These are phyloP conservation scores for Scalopus aquaticus DNA, from an alignment of 2,113 vertebrate genomes.

Conservation along the genomic window DNA sequence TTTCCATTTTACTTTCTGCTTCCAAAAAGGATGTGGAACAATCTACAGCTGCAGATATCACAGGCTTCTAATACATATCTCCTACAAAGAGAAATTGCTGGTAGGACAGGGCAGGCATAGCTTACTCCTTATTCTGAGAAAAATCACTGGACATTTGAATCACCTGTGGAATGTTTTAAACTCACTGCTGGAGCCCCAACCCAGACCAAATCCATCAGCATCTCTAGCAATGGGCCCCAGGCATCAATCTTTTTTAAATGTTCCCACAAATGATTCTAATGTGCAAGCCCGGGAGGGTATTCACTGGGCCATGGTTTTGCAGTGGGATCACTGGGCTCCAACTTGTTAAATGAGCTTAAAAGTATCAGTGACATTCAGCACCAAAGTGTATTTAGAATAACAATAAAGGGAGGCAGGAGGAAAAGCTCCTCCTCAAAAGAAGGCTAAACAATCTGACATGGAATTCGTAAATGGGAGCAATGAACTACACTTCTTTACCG, in stretches of 20 bases:
- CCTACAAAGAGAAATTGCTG: background rate
- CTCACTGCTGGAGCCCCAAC: background rate
- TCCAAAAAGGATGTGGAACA: background rate
- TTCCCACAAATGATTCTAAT: background rate
- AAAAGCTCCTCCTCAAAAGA: background rate
- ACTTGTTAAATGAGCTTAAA: background rate
- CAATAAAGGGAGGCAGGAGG: background rate
- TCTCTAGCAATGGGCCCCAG: background rate
- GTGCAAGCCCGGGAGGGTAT: background rate
- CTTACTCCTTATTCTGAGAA: background rate
- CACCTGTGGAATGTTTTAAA: slow-evolving; percentile 22
- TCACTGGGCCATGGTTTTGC: background rate
- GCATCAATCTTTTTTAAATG: background rate
- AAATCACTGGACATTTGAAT: background rate
- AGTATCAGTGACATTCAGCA: background rate
- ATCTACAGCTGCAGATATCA: background rate
- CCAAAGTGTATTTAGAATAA: background rate
- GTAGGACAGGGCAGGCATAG: background rate
- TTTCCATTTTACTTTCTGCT: background rate
- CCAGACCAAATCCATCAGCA: slow-evolving; percentile 20
- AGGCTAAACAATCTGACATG: background rate
- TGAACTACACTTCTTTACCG: background rate
- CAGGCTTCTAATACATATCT: background rate
- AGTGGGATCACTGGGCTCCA: background rate
- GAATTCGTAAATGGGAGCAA: background rate